Evolutionary conservation across 2,113 vertebrate species (phyloP), one percentile per base, ranked within the genome.

Genomic region (Cephalopterus ornatus): DNA sequence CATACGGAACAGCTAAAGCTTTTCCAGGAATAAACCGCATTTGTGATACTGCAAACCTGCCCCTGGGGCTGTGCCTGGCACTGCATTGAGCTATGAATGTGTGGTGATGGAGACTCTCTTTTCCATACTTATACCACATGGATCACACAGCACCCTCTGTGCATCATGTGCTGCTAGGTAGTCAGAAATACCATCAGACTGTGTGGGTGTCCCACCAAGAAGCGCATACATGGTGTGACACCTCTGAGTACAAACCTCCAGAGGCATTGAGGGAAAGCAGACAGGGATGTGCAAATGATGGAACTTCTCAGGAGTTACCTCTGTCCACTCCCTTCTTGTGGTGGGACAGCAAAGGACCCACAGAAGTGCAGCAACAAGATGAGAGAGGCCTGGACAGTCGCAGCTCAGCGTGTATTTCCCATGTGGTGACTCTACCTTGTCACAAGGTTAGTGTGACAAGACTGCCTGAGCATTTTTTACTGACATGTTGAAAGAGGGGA

Each of bases 61-160:
- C 71, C 15, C 62, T 49, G 21, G 53, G 62, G 18, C 74, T 11
- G 6, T 67, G 47, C 65, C 49, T 83, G 62, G 63, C 49, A 30
- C 28, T 20, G 55, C 0, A 0, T 13, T 52, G 39, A 73, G 49
- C 59, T 83, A n/a, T 0, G 2, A 53, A 58, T 7, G 6, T 33
- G 10, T 2, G 5, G 41, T 30, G 77, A 50, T 9, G 33, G 62
- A 62, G 37, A 37, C 27, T 41, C 49, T 67, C 66, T 67, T 83
- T 49, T 37, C 65, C 78, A 26, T 19, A 30, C 5, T 11, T 61
- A 14, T 37, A 74, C n/a, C 67, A 46, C 49, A 42, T 1, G 13
- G 59, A 58, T 27, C 6, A 11, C 59, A 81, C 59, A 44, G 58
- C 50, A 72, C 11, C 8, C 39, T 66, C 32, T 1, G 0, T 33